These are phyloP conservation scores for Agrochola litura DNA, from an alignment of 2,888 invertebrate species.

Conservation along the genomic window DNA sequence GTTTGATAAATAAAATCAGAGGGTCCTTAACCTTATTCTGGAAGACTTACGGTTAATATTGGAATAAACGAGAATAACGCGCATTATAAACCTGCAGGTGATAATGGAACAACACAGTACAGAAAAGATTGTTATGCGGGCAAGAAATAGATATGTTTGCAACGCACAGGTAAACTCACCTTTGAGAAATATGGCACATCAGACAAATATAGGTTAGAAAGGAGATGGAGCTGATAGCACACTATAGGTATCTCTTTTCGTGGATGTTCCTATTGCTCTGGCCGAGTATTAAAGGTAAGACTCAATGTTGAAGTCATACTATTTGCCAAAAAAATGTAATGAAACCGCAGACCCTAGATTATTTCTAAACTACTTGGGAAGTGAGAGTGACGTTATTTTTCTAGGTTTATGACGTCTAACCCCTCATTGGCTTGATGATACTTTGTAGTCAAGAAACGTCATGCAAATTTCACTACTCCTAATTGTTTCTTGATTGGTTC, in stretches of 20 bases:
- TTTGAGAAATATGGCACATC: neutral
- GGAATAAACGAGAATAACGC: slow-evolving; percentile 5
- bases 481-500: neutral
- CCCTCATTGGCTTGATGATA: slow-evolving; percentile 2
- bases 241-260: neutral
- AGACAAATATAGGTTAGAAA: neutral
- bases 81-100: slow-evolving; percentile 29
- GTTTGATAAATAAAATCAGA: slow-evolving; percentile 2
- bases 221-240: neutral
- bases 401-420: slow-evolving; percentile 28
- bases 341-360: neutral
- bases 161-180: neutral
- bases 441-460: slow-evolving; percentile 28
- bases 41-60: slow-evolving; percentile 30
- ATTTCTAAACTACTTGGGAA: neutral
- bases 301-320: neutral
- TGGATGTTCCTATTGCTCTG: neutral
- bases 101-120: slow-evolving; percentile 24
- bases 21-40: slow-evolving; percentile 15
- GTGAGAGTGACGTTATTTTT: slow-evolving; percentile 18
- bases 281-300: neutral
- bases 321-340: neutral
- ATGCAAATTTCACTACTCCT: neutral
- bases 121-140: too few species aligned
- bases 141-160: neutral